A percentile compares a stretch with the other conserved stretches of the same genome.
Evolutionary conservation across 2,797 vertebrate genomes (phyloP).

Genomic region (Tenualosa thibaudeaui): DNA sequence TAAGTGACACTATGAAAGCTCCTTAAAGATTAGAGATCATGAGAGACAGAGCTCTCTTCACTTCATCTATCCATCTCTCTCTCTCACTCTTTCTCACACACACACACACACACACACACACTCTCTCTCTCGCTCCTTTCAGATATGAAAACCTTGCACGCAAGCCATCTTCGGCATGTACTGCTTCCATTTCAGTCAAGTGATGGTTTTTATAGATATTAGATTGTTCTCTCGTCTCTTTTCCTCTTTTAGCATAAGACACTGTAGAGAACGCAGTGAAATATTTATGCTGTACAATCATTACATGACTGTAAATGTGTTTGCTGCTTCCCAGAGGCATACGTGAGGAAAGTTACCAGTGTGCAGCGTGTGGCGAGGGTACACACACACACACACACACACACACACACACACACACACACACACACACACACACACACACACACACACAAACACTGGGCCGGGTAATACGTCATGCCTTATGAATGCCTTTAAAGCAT

Average conservation of each 20-base stretch:
- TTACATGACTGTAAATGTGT: slow-evolving; percentile 29
- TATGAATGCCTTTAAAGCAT: not conserved
- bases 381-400: no score
- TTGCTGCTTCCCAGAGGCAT: slow-evolving; percentile 38
- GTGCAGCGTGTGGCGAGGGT: not conserved
- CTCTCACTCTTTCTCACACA: not conserved
- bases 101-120: no score
- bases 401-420: not conserved
- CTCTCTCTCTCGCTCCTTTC: not conserved
- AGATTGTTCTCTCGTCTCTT: not conserved
- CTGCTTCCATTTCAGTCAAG: slow-evolving; percentile 32
- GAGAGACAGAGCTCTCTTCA: not conserved
- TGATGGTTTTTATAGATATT: not conserved
- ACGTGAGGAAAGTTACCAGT: not conserved
- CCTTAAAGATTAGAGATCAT: not conserved
- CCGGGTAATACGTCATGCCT: no score
- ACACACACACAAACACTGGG: not conserved
- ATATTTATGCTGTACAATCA: slow-evolving; percentile 61
- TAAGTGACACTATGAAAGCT: not conserved
- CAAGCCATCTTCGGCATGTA: not conserved
- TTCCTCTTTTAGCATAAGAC: not conserved
- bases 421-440: slow-evolving; percentile 18
- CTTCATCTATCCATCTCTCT: not conserved
- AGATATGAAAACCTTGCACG: not conserved
- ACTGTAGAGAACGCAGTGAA: slow-evolving; percentile 51